phyloP scores from a whole-genome alignment of 2,113 vertebrate species.

The Antechinus stuartii region DNA sequence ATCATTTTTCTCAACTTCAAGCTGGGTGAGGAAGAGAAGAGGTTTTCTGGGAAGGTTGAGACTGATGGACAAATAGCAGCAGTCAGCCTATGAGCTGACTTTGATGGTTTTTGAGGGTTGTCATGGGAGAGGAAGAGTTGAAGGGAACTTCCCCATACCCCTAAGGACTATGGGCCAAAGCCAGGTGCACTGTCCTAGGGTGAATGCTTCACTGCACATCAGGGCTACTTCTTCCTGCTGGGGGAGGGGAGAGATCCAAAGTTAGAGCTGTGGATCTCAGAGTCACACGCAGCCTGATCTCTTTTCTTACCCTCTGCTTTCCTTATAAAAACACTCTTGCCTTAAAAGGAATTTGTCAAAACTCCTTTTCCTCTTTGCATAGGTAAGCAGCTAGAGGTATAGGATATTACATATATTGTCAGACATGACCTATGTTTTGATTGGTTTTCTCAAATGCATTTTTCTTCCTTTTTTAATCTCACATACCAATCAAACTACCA shows the following conservation, averaged over 20 bases:
- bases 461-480: not conserved
- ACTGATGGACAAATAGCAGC: not conserved
- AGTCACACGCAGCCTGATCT: not conserved
- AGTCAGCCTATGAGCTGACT: not conserved
- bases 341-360: not conserved
- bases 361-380: not conserved
- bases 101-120: not conserved
- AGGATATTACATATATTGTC: not conserved
- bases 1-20: not conserved
- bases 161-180: not conserved
- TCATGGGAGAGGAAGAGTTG: not conserved
- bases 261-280: not conserved
- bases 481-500: not conserved
- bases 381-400: not conserved
- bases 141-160: not conserved
- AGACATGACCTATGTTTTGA: not conserved
- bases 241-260: not conserved
- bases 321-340: not conserved
- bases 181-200: not conserved
- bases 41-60: not conserved
- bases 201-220: not conserved
- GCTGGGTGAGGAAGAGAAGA: not conserved
- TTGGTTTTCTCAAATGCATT: not conserved
- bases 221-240: not conserved
- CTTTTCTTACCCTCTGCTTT: not conserved